Evolutionary conservation across 2,797 vertebrate species (phyloP).

Genomic region (Arctocebus calabarensis): DNA sequence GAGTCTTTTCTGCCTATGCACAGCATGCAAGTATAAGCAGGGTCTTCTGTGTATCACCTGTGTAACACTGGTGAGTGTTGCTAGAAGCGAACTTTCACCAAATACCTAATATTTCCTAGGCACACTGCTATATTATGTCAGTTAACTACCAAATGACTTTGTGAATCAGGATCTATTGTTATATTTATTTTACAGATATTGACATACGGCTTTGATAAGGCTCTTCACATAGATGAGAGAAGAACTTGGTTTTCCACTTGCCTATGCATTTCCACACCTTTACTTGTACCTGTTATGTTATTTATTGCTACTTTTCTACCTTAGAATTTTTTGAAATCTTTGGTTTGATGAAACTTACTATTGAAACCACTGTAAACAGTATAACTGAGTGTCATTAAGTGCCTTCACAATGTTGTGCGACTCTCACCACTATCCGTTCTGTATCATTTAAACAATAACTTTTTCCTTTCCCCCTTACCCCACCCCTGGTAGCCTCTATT

Average conservation of each 20-base stretch:
- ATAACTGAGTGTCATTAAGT: not conserved
- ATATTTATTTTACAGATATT: not conserved
- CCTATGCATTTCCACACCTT: not conserved
- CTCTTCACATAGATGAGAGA: not conserved
- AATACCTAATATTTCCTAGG: not conserved
- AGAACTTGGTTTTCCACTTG: not conserved
- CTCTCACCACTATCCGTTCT: not conserved
- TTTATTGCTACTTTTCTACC: not conserved
- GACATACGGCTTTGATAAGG: not conserved
- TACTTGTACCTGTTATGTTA: not conserved
- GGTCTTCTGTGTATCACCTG: not conserved
- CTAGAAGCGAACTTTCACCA: not conserved
- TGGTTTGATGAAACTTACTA: not conserved
- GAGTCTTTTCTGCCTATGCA: not conserved
- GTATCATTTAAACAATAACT: not conserved
- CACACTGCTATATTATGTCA: not conserved
- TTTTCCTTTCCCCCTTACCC: not conserved
- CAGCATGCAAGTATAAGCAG: not conserved
- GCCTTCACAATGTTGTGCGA: not conserved
- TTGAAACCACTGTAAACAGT: not conserved
- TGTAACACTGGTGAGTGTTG: too few relatives aligned
- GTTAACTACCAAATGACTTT: not conserved
- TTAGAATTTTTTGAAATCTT: conserved; percentile 35
- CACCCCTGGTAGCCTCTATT: not conserved
- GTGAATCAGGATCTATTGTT: not conserved